Base-by-base conservation (phyloP, 1,140 invertebrate species). In the Lepidurus couesii region DNA sequence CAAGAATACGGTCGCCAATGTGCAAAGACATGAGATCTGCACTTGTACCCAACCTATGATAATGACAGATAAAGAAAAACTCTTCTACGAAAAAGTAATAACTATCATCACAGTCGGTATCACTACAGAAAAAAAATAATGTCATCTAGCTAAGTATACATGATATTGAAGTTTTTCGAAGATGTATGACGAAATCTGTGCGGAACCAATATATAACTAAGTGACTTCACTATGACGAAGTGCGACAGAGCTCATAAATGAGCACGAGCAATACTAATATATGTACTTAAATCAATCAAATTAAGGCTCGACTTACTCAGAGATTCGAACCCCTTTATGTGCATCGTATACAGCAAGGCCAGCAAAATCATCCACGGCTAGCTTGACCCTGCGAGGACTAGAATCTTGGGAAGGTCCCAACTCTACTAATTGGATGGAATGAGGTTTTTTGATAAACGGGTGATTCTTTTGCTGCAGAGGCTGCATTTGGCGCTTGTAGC, bases 1-100 rank as follows among this genome's bases (percentile, higher is more conserved):
- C 95, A 75, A 97, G 86, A 79, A 97, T 95, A 83, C 91, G 88
- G 85, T 97, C 95, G 24, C 95, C 95, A 81, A 97, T 92, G 84
- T 94, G 94, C 47, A 95, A 86, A 13, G 93, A 91, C 88, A 95
- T 91, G 24, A 95, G 85, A 81, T 93, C 92, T 82, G 90, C 90
- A 81, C 91, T 92, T 76, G 92, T 89, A 83, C 95, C 92, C 81
- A 95, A 88, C 83, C 94, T 95, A 75, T 44, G 75, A 65, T 11
- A 34, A 74, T 26, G n/a, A 21, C 6, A 73, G 21, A 75, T 24
- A 79, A 24, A 42, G 21, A 10, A 3, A 45, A 24, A 47, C 43
- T 73, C 44, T 24, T n/a, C 34, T 74, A 7, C 3, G 11, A 73
- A 77, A 65, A 0, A 77, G 26, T 65, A n/a, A 24, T 24, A 73